Evolutionary conservation across 1,140 invertebrate species (phyloP), one percentile per base, ranked within the genome.

Genomic region (Hycleus phaleratus): DNA sequence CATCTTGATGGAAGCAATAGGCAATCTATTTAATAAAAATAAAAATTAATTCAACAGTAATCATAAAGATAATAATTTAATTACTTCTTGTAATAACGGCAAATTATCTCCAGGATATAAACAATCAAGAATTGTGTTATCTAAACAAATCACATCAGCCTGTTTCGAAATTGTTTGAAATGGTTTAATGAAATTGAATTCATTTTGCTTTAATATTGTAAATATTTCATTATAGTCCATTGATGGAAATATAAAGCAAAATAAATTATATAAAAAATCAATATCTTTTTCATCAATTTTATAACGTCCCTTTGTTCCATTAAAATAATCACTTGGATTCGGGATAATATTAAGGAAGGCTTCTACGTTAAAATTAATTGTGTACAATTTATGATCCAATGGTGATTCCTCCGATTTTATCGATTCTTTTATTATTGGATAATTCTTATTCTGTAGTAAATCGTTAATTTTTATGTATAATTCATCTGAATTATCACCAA

Each of bases 301-400:
- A 26, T 56, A 64, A 53, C 43, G 56, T 60, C 76, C 73, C 0
- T 71, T 71, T 8, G 59, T 58, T 68, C 81, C 64, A 49, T 68
- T 63, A 66, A 83, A 84, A 52, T 76, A 69, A 11, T 65, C 61
- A 46, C 77, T 63, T 8, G 82, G 82, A 59, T 82, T 72, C 18
- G 81, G 77, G 70, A 83, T 80, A 12, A 77, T 70, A 39, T 77
- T 66, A 2, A 85, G 54, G 66, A 83, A 83, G 11, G 79, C 71
- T 39, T 75, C 65, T 3, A 81, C 64, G 32, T 76, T 59, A 50
- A 82, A 80, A 2, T 77, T 66, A 0, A 42, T 66, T 0, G 71
- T 78, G 38, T 75, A 78, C 24, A 74, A 67, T 10, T 72, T 69
- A 25, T 75, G 59, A 25, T 74, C 70, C 39, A 73, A 65, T 0